phyloP scores from a whole-genome alignment of 2,888 invertebrate species.

The Athalia cordata region DNA sequence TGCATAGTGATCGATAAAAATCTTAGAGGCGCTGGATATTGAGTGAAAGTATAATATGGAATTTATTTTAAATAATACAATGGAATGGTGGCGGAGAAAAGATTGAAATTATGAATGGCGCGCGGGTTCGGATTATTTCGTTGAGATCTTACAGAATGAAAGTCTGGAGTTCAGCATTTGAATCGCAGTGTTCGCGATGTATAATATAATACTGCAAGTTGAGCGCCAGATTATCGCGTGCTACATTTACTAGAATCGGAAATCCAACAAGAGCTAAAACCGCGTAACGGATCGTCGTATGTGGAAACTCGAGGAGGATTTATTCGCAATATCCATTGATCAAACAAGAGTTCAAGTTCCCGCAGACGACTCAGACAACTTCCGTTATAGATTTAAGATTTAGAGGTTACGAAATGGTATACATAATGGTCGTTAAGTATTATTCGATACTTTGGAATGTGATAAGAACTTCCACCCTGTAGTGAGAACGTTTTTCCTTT shows the following conservation, averaged over 20 bases:
- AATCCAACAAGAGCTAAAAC: conserved; percentile 15
- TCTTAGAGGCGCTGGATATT: no score
- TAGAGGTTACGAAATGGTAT: background rate
- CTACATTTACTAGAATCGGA: background rate
- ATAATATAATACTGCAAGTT: background rate
- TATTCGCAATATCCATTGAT: conserved; percentile 17
- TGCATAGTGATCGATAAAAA: no score
- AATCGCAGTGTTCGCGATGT: background rate
- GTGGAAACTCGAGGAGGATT: conserved; percentile 10
- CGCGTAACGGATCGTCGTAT: background rate
- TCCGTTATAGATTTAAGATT: no score
- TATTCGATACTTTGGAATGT: background rate
- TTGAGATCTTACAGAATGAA: background rate
- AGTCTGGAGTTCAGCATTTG: background rate
- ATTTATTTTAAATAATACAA: background rate
- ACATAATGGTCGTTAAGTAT: background rate
- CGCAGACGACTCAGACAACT: no score
- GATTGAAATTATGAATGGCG: conserved; percentile 6
- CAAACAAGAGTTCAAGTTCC: background rate
- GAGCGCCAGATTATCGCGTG: conserved; percentile 25
- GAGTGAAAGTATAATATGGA: background rate
- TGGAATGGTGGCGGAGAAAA: background rate
- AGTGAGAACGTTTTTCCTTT: no score
- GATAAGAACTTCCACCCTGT: background rate
- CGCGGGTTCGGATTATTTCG: background rate